Evolutionary conservation across 1,140 invertebrate species (phyloP), one percentile per base, ranked within the genome.

Genomic region (Heterodera carotae): DNA sequence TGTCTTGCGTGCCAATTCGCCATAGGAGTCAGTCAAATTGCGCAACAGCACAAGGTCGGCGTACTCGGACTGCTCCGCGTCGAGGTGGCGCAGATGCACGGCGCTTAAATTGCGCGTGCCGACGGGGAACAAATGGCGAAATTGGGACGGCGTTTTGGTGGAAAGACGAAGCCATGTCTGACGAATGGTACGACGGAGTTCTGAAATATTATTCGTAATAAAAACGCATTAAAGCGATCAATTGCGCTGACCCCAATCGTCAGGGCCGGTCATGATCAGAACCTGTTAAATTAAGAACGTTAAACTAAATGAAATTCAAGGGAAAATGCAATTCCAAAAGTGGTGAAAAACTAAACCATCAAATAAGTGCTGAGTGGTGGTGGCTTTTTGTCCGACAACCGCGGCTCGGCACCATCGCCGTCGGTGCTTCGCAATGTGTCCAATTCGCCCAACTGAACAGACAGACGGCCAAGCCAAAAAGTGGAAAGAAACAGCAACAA

Each of bases 131-230:
- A 80, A 56, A 18, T 79, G 60, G 12, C 79, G 59, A 34, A 82
- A 75, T 7, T 78, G 59, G 18, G 39, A 25, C 15, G 77, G 77
- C 15, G 82, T 78, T 76, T 85, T 85, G 18, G 83, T 34, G 4
- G 86, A 81, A 15, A 87, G 74, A 43, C 77, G 76, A 22, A 88
- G 67, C 85, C 85, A 87, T 1, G 86, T 88, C 27, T 88, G 75
- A 22, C 85, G 77, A 64, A 87, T 85, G 22, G 76, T 79, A 39
- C 80, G 70, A 2, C 84, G 81, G 3, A 74, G 59, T 12, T 76
- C 75, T 18, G 66, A 73, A 5, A 67, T 39, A 64, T 27, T 36
- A 60, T 22, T 18, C 29, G 25, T 6, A 25, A 75, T 7, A n/a
- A 22, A 64, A 69, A 36, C 39, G n/a, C 62, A n/a, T 34, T 79